These are phyloP conservation scores for Toxotes lorentzi DNA, from an alignment of 2,797 vertebrate species.

Conservation along the genomic window DNA sequence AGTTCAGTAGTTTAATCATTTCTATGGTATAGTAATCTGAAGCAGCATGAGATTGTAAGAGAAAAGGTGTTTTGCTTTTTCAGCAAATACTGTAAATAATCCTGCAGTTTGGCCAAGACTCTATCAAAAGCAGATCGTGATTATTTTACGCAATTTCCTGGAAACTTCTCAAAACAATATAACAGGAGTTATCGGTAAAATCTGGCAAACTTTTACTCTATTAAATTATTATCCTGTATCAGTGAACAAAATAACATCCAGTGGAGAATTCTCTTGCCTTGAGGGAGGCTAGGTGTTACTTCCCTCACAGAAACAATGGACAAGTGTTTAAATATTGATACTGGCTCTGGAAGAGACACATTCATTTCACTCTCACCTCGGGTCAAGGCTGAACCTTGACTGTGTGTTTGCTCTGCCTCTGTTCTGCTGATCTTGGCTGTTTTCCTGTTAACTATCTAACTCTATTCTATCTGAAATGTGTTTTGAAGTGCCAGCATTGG, in stretches of 20 bases:
- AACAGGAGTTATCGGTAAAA: background rate
- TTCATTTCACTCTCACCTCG: constrained; percentile 62
- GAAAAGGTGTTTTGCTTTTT: constrained; percentile 6
- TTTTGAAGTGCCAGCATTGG: constrained; percentile 28
- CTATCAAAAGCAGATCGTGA: constrained; percentile 1
- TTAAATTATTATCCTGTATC: background rate
- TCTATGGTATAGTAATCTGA: background rate
- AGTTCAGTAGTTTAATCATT: constrained; percentile 20
- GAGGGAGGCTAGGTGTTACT: constrained; percentile 47
- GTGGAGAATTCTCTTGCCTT: background rate
- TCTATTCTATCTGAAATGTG: background rate
- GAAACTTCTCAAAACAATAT: background rate
- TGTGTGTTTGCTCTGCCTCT: constrained; percentile 57
- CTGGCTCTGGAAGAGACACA: constrained; percentile 60
- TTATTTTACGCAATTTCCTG: background rate
- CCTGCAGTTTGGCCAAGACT: background rate
- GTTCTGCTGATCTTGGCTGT: constrained; percentile 58
- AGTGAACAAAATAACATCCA: constrained; percentile 14
- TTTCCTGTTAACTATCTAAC: constrained; percentile 43
- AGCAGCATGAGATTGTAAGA: constrained; percentile 3
- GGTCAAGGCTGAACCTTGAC: constrained; percentile 67
- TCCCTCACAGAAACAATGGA: constrained; percentile 67
- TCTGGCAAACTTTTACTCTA: background rate
- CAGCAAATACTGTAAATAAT: constrained; percentile 12
- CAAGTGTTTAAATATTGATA: constrained; percentile 78